These are phyloP conservation scores for Riptortus pedestris DNA, from an alignment of 1,140 invertebrate species.

Conservation along the genomic window DNA sequence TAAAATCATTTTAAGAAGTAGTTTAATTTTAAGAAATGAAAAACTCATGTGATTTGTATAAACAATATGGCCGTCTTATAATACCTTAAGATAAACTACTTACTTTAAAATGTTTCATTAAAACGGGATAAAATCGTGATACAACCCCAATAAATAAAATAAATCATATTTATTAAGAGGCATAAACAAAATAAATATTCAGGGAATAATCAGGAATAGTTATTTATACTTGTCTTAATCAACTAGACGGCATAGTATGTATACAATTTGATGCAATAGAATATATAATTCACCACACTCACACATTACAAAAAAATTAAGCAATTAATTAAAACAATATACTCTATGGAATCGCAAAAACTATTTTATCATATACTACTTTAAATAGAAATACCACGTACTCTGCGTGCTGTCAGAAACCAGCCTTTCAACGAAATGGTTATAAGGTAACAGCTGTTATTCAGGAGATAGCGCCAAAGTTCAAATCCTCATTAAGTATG, in stretches of 20 bases:
- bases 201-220: background rate
- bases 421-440: conserved; percentile 1
- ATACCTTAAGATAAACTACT: background rate
- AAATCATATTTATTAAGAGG: conserved; percentile 1
- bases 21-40: background rate
- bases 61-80: conserved; percentile 7
- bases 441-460: background rate
- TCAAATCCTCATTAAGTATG: no score
- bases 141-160: background rate
- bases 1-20: background rate
- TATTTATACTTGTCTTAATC: background rate
- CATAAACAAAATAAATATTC: conserved; percentile 1
- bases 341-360: background rate
- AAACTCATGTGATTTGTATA: conserved; percentile 7
- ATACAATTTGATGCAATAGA: background rate
- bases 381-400: background rate
- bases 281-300: conserved; percentile 1
- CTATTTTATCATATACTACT: conserved; percentile 4
- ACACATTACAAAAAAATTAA: conserved; percentile 4
- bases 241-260: background rate
- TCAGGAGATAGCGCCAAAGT: background rate
- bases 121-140: conserved; percentile 3
- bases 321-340: background rate
- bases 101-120: conserved; percentile 4
- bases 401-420: background rate